These are phyloP conservation scores for Pecten maximus DNA, from an alignment of 2,888 invertebrate genomes.

Conservation along the genomic window DNA sequence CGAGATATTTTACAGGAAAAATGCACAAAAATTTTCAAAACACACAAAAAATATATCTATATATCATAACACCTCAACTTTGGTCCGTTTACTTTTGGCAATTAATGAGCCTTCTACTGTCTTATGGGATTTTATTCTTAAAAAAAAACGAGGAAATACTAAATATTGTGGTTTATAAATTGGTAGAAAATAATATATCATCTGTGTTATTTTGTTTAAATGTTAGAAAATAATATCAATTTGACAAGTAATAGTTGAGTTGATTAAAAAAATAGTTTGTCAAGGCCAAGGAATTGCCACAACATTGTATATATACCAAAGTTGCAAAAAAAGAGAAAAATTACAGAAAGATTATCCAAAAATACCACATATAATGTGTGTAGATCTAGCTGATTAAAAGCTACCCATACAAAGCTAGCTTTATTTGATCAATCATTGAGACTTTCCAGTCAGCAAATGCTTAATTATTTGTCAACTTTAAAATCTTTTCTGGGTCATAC, in stretches of 20 bases:
- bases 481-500: too few species aligned
- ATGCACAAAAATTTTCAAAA: not conserved
- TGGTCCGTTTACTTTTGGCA: not conserved
- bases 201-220: not conserved
- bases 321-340: not conserved
- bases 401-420: not conserved
- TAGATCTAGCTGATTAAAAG: not conserved
- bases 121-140: not conserved
- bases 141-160: not conserved
- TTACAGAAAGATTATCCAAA: not conserved
- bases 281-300: not conserved
- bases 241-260: not conserved
- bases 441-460: too few species aligned
- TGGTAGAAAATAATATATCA: not conserved
- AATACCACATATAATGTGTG: not conserved
- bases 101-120: not conserved
- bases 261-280: not conserved
- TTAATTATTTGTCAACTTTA: too few species aligned
- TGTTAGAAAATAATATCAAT: not conserved
- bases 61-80: not conserved
- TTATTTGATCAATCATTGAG: too few species aligned
- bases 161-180: not conserved
- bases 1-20: not conserved
- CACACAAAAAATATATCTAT: constrained; percentile 12
- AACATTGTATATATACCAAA: not conserved